Percentiles rank a stretch among this genome's conserved stretches.
These are phyloP conservation scores for Endotricha flammealis DNA, from an alignment of 2,888 invertebrate genomes.

Conservation along the genomic window DNA sequence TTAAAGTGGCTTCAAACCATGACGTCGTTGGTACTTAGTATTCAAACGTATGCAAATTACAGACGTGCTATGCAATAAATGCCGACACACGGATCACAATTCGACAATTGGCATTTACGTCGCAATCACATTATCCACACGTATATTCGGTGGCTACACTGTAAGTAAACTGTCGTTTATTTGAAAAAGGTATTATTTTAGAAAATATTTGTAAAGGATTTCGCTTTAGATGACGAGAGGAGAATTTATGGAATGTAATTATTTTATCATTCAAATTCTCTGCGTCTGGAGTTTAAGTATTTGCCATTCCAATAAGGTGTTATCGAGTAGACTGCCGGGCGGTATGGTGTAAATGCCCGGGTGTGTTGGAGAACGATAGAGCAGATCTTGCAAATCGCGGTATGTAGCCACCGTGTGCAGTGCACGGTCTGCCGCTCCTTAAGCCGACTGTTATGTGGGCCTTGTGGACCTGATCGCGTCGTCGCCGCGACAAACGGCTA, in stretches of 20 bases:
- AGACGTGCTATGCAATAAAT: slow-evolving; percentile 77
- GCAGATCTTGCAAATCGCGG: slow-evolving; percentile 63
- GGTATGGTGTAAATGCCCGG: slow-evolving; percentile 24
- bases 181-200: slow-evolving; percentile 5
- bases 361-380: slow-evolving; percentile 57
- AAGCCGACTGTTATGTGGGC: slow-evolving; percentile 51
- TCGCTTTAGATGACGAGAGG: neutral
- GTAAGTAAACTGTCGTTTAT: slow-evolving; percentile 3
- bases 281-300: too few species aligned
- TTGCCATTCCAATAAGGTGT: slow-evolving; percentile 7
- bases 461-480: slow-evolving; percentile 14
- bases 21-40: slow-evolving; percentile 68
- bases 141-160: slow-evolving; percentile 8
- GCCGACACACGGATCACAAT: slow-evolving; percentile 75
- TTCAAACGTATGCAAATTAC: slow-evolving; percentile 78
- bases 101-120: slow-evolving; percentile 74
- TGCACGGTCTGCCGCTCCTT: slow-evolving; percentile 37
- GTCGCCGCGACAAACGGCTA: neutral
- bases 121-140: slow-evolving; percentile 54
- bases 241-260: slow-evolving; percentile 7
- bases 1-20: slow-evolving; percentile 70
- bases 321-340: slow-evolving; percentile 16
- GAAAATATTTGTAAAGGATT: neutral
- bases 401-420: slow-evolving; percentile 35
- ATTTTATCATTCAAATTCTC: too few species aligned